Base-by-base conservation (phyloP, 2,888 invertebrate species). In the Agrilus cyanescens region DNA sequence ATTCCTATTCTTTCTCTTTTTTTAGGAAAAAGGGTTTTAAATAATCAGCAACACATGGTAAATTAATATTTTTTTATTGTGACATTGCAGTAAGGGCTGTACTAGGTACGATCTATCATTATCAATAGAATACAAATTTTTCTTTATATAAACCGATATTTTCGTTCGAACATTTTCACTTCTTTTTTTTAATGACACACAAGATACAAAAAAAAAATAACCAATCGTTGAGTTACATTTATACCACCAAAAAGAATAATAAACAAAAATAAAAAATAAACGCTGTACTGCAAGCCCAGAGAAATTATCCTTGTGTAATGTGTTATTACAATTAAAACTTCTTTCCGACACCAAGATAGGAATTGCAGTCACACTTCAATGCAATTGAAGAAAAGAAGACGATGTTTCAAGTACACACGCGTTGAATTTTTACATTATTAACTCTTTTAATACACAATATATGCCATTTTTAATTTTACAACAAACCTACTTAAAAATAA, bases 211-310 rank as follows among this genome's bases (percentile, higher is more conserved):
- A 57, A 56, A 53, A 56, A 55, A 57, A 57, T 43, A 58, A 58
- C 49, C 40, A 52, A 53, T 47, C 52, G 8, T 10, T 25, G 25
- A 25, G 3, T 25, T 25, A 25, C 25, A 25, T 25, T 25, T 25
- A 62, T 60, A 63, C 63, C 59, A 60, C 62, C 61, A 61, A 63
- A 62, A 63, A 63, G 61, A 59, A 61, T 60, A 59, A 58, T 61
- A 57, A 57, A 58, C 60, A 61, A 61, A 61, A 63, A 62, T 61
- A 61, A 61, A 61, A 62, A 59, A 60, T 60, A 63, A 59, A 62
- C 58, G 57, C 55, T 53, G 57, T 58, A 58, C 58, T 57, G 52
- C 55, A 53, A 52, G 56, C 57, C 54, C 54, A 54, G 54, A 54
- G 53, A 46, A 49, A 48, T 51, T 54, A 55, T 56, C 53, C 45